Evolutionary conservation across 2,113 vertebrate genomes (phyloP).

Genomic region (Sterrhoptilus dennistouni): DNA sequence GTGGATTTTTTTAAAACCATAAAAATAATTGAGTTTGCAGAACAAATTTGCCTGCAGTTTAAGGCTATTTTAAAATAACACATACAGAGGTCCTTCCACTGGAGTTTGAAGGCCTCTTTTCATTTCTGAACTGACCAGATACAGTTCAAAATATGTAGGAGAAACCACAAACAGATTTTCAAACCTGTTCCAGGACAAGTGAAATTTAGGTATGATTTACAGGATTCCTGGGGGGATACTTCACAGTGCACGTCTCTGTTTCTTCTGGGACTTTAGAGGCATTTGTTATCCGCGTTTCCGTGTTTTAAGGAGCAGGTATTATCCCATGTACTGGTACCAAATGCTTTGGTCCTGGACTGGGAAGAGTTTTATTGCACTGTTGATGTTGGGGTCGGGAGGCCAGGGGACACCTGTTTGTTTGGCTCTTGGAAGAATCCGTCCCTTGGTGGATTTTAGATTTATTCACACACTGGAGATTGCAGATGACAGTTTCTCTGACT

Average conservation of each 20-base stretch:
- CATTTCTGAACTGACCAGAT: slow-evolving; percentile 33
- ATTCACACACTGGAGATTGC: slow-evolving; percentile 57
- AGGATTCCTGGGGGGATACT: slow-evolving; percentile 51
- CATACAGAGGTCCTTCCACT: not conserved
- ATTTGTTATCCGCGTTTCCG: slow-evolving; percentile 45
- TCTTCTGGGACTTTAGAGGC: slow-evolving; percentile 37
- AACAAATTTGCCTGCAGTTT: slow-evolving; percentile 5
- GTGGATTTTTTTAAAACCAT: not conserved
- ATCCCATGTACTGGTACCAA: not conserved
- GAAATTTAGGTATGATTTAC: slow-evolving; percentile 61
- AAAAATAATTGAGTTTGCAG: slow-evolving; percentile 7
- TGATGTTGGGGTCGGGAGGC: slow-evolving; percentile 58
- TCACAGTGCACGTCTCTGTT: slow-evolving; percentile 30
- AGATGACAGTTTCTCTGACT: slow-evolving; percentile 45
- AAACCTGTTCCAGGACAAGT: slow-evolving; percentile 58
- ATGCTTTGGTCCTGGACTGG: slow-evolving; percentile 3
- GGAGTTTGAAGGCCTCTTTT: not conserved
- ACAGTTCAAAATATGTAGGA: not conserved
- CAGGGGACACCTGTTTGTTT: slow-evolving; percentile 63
- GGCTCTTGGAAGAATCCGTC: not conserved
- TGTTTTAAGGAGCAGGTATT: slow-evolving; percentile 42
- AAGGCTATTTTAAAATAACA: not conserved
- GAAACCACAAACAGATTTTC: slow-evolving; percentile 70
- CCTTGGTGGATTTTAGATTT: slow-evolving; percentile 58
- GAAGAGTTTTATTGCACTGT: slow-evolving; percentile 33